Evolutionary conservation across 2,888 invertebrate genomes (phyloP).

Genomic region (Perizoma affinitatum): DNA sequence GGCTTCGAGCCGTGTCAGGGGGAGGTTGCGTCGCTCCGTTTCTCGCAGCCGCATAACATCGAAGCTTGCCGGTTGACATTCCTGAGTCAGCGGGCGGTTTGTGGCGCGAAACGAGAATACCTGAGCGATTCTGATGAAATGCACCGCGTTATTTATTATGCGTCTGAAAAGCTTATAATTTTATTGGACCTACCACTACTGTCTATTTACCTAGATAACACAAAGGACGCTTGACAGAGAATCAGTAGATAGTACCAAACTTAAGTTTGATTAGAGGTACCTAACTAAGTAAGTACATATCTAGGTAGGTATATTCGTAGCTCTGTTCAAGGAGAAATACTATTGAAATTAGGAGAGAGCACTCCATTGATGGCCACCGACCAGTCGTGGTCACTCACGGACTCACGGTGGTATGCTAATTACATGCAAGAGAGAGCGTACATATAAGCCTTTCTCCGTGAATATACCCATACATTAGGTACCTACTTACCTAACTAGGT

Average conservation of each 20-base stretch:
- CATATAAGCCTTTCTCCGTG: no score
- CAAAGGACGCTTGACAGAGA: no score
- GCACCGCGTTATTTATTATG: constrained; percentile 62
- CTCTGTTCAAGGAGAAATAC: no score
- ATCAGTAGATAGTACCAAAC: background rate
- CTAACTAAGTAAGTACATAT: no score
- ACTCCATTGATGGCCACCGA: no score
- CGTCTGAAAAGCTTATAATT: constrained; percentile 25
- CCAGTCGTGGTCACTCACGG: no score
- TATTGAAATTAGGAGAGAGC: no score
- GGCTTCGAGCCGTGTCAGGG: constrained; percentile 52
- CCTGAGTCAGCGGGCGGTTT: constrained; percentile 64
- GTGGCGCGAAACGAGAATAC: constrained; percentile 79
- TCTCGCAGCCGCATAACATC: constrained; percentile 57
- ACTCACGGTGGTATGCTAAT: no score
- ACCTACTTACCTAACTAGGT: no score
- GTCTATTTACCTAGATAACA: background rate
- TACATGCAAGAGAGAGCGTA: no score
- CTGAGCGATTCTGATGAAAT: constrained; percentile 75
- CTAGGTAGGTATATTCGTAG: no score
- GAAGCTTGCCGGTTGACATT: constrained; percentile 76
- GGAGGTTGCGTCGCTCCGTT: constrained; percentile 56
- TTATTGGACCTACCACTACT: constrained; percentile 10
- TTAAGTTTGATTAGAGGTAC: background rate
- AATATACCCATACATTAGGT: no score